Conservation (phyloP, 2,113 vertebrate species). For the Paedocypris sp. region DNA sequence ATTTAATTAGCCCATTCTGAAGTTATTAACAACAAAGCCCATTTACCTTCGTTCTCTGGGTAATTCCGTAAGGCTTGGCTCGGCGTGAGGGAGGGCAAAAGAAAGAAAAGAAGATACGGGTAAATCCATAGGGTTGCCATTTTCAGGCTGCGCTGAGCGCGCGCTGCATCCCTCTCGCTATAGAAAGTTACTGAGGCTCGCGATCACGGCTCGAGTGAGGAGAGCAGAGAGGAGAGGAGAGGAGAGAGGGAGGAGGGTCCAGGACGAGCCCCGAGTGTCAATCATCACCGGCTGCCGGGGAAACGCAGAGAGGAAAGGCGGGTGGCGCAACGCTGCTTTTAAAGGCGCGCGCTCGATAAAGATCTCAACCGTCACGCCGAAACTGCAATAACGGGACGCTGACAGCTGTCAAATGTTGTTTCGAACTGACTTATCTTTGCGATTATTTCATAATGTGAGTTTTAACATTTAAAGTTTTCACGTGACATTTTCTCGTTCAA, state of each 20-base stretch:
- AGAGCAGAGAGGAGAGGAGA: constrained; percentile 25
- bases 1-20: constrained; percentile 4
- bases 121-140: constrained; percentile 70
- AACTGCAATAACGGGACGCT: neutral
- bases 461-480: too few relatives aligned
- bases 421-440: neutral
- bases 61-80: constrained; percentile 60
- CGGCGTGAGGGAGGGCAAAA: constrained; percentile 44
- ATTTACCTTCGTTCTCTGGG: constrained; percentile 70
- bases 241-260: constrained; percentile 51
- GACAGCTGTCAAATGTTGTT: neutral
- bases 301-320: constrained; percentile 20
- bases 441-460: too few relatives aligned
- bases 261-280: constrained; percentile 51
- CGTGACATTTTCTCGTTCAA: too few relatives aligned
- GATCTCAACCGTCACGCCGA: neutral
- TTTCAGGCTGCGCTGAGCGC: constrained; percentile 66
- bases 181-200: constrained; percentile 55
- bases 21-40: neutral
- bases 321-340: neutral
- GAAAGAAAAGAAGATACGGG: constrained; percentile 49
- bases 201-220: constrained; percentile 19
- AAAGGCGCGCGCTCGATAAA: constrained; percentile 7
- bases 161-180: constrained; percentile 63
- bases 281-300: constrained; percentile 43